Conservation (phyloP, 2,113 vertebrate genomes). For the Morone saxatilis region DNA sequence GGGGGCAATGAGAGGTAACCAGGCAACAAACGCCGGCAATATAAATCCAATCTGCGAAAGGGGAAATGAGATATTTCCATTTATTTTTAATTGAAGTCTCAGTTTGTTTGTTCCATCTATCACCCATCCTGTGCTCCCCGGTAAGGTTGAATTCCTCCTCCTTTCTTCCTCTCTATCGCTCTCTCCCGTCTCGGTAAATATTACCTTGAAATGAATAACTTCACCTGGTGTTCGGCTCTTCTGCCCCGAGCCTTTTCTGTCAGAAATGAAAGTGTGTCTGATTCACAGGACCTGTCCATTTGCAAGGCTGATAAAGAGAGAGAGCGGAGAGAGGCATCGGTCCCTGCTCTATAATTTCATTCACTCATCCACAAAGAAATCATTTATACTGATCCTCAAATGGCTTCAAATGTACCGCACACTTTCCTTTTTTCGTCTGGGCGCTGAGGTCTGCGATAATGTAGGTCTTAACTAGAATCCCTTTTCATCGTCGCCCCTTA, state of each 20-base stretch:
- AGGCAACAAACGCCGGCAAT: conserved; percentile 74
- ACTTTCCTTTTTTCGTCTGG: conserved; percentile 55
- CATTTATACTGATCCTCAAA: conserved; percentile 70
- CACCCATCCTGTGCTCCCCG: conserved; percentile 12
- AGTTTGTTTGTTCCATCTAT: conserved; percentile 74
- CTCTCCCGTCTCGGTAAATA: conserved; percentile 50
- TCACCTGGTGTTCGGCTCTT: conserved; percentile 50
- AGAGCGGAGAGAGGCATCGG: conserved; percentile 11
- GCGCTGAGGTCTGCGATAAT: conserved; percentile 67
- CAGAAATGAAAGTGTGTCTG: conserved; percentile 62
- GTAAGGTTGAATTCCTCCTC: conserved; percentile 33
- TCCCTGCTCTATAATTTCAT: conserved; percentile 72
- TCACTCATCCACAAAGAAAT: conserved; percentile 75
- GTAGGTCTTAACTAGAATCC: conserved; percentile 78
- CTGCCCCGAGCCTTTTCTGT: conserved; percentile 55
- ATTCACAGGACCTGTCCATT: conserved; percentile 59
- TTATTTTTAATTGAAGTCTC: conserved; percentile 79
- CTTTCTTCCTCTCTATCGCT: neutral
- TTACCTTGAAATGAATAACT: conserved; percentile 65
- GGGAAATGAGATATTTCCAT: conserved; percentile 82
- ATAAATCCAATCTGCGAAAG: conserved; percentile 77
- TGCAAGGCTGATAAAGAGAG: conserved; percentile 54
- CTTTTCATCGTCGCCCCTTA: conserved; percentile 78
- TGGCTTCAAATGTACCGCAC: conserved; percentile 61
- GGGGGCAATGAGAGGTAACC: conserved; percentile 75